These are phyloP conservation scores for Calameuta pallipes DNA, from an alignment of 2,888 invertebrate species.

Conservation along the genomic window DNA sequence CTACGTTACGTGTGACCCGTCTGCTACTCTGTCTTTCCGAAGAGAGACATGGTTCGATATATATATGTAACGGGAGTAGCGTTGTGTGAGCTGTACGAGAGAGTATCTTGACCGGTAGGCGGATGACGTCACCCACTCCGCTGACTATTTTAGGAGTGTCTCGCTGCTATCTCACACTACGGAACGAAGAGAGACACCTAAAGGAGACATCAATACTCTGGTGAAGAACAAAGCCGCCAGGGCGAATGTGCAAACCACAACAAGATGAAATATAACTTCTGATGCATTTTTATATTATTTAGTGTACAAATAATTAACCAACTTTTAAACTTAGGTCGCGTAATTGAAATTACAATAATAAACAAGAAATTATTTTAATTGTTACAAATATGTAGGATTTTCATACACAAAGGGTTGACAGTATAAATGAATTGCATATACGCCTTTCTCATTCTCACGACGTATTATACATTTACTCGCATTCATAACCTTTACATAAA, in stretches of 20 bases:
- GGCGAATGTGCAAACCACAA: not conserved
- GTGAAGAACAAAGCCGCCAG: not conserved
- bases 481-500: slow-evolving; percentile 6
- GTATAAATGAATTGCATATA: slow-evolving; percentile 4
- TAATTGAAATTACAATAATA: slow-evolving; percentile 3
- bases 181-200: slow-evolving; percentile 4
- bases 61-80: not conserved
- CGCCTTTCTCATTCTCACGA: slow-evolving; percentile 13
- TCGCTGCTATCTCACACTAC: slow-evolving; percentile 24
- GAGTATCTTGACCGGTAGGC: slow-evolving; percentile 46
- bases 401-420: slow-evolving; percentile 14
- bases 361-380: slow-evolving; percentile 14
- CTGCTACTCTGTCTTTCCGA: not conserved
- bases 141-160: slow-evolving; percentile 64
- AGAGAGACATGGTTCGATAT: not conserved
- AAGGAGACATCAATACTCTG: slow-evolving; percentile 11
- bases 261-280: not conserved
- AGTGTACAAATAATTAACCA: slow-evolving; percentile 62
- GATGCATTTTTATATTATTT: slow-evolving; percentile 34
- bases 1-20: not conserved
- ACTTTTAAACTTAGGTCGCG: slow-evolving; percentile 28
- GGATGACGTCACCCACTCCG: slow-evolving; percentile 57
- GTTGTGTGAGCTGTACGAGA: slow-evolving; percentile 25
- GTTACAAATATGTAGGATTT: slow-evolving; percentile 20
- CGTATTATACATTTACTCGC: slow-evolving; percentile 9